phyloP scores from a whole-genome alignment of 2,113 vertebrate species.

The Calidris pugnax region DNA sequence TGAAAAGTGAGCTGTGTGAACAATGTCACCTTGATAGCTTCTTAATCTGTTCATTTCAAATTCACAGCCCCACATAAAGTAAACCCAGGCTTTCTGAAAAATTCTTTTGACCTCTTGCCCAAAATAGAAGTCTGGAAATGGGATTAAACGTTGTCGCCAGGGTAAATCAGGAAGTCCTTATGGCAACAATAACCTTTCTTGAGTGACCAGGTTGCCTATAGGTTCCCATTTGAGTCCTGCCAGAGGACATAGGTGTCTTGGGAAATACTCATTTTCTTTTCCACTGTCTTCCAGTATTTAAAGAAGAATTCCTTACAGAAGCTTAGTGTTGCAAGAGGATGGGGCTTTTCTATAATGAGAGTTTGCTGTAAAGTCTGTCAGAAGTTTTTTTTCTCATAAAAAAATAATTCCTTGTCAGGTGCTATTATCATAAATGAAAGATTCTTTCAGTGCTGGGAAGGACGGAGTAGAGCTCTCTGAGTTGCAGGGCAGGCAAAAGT shows the following conservation, averaged over 20 bases:
- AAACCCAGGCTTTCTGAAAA: background rate
- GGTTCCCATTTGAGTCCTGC: background rate
- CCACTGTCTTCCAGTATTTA: background rate
- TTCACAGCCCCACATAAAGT: background rate
- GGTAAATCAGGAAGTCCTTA: background rate
- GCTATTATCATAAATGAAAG: background rate
- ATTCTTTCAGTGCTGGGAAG: background rate
- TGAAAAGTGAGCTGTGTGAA: conserved; percentile 7
- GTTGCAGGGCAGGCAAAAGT: background rate
- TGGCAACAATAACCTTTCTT: background rate
- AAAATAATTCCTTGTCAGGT: background rate
- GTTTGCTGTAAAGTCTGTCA: background rate
- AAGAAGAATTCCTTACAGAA: background rate
- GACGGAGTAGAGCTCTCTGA: background rate
- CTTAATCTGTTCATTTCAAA: conserved; percentile 4
- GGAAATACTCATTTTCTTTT: background rate
- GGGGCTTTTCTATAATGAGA: background rate
- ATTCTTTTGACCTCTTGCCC: conserved; percentile 3
- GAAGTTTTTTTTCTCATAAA: background rate
- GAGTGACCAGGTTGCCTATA: background rate
- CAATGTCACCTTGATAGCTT: background rate
- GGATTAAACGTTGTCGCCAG: background rate
- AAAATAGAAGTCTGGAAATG: background rate
- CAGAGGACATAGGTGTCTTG: background rate
- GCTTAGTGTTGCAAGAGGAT: background rate